These are phyloP conservation scores for Symphodus melops DNA, from an alignment of 2,113 vertebrate genomes.

Conservation along the genomic window DNA sequence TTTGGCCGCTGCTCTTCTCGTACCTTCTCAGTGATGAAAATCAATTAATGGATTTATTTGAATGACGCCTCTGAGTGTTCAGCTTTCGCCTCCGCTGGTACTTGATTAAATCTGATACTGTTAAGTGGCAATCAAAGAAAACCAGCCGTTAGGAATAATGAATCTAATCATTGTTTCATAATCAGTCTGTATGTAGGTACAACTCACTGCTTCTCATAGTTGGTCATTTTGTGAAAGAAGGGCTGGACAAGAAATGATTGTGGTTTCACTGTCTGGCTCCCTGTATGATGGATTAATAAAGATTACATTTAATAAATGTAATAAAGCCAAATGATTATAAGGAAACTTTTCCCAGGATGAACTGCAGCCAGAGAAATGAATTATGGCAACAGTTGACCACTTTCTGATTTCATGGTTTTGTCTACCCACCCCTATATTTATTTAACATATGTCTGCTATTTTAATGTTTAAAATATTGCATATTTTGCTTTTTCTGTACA, in stretches of 20 bases:
- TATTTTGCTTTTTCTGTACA: too few relatives aligned
- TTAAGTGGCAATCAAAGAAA: constrained; percentile 38
- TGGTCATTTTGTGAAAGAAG: not conserved
- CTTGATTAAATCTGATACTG: constrained; percentile 42
- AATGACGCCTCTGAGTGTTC: not conserved
- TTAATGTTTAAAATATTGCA: too few relatives aligned
- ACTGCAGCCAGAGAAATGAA: not conserved
- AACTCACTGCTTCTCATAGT: not conserved
- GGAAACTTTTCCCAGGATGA: not conserved
- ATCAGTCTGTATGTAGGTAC: not conserved
- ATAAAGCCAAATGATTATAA: not conserved
- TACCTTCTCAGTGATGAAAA: constrained; percentile 16
- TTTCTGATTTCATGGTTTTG: not conserved
- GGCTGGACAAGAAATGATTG: not conserved
- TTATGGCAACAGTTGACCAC: not conserved
- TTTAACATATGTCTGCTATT: too few relatives aligned
- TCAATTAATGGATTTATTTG: constrained; percentile 15
- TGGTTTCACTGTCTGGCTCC: not conserved
- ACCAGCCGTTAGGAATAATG: constrained; percentile 11
- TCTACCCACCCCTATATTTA: too few relatives aligned
- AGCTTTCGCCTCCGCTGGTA: not conserved
- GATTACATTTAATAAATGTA: not conserved
- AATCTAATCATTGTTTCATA: constrained; percentile 19
- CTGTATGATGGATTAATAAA: too few relatives aligned
- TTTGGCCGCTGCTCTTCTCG: not conserved